Evolutionary conservation across 2,113 vertebrate species (phyloP).

Genomic region (Oceanodroma tethys): DNA sequence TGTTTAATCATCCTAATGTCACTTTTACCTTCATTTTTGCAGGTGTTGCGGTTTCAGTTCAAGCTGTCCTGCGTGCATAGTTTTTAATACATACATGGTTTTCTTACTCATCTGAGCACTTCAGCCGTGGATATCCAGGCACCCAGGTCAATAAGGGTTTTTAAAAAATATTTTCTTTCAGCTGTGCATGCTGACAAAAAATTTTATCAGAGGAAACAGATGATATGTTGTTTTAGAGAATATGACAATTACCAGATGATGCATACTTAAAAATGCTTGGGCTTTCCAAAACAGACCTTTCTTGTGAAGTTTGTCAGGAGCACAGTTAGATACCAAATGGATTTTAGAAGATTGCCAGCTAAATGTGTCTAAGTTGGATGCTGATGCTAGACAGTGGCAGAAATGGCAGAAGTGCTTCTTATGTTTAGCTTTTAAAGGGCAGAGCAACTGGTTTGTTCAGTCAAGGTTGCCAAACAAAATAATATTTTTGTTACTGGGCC

Average conservation of each 20-base stretch:
- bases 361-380: background rate
- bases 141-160: background rate
- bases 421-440: background rate
- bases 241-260: background rate
- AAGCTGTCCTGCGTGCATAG: background rate
- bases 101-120: background rate
- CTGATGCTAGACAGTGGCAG: background rate
- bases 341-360: background rate
- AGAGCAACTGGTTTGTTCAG: conserved; percentile 42
- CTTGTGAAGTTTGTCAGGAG: background rate
- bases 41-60: background rate
- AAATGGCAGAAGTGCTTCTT: background rate
- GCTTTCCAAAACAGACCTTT: background rate
- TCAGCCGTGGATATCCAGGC: background rate
- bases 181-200: background rate
- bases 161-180: background rate
- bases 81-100: background rate
- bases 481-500: background rate
- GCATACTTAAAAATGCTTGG: background rate
- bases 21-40: background rate
- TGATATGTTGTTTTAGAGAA: background rate
- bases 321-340: background rate
- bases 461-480: background rate
- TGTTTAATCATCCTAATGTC: background rate
- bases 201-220: background rate